These are phyloP conservation scores for Atta texana DNA, from an alignment of 1,140 invertebrate species.

Conservation along the genomic window DNA sequence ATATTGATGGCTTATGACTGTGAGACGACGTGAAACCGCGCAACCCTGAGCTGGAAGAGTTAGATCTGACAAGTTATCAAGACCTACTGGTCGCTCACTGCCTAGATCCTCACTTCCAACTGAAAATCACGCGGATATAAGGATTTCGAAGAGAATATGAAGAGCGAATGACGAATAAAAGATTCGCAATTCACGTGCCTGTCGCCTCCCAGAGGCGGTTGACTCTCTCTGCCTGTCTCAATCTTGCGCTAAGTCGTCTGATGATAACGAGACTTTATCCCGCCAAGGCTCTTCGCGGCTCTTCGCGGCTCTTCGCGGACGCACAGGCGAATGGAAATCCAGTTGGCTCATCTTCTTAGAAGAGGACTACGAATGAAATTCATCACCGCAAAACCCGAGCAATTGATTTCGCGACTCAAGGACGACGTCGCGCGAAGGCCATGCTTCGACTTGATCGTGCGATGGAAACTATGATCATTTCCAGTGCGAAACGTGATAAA, in stretches of 20 bases:
- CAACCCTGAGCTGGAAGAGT: slow-evolving; percentile 91
- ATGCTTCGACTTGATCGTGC: not conserved
- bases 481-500: slow-evolving; percentile 37
- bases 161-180: not conserved
- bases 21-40: slow-evolving; percentile 62
- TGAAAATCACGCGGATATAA: slow-evolving; percentile 63
- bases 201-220: not conserved
- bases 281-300: not conserved
- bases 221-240: slow-evolving; percentile 7
- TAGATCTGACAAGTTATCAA: slow-evolving; percentile 90
- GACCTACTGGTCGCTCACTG: slow-evolving; percentile 82
- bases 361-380: not conserved
- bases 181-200: not conserved
- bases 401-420: not conserved
- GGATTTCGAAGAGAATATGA: slow-evolving; percentile 18
- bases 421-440: not conserved
- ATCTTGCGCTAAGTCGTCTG: slow-evolving; percentile 44
- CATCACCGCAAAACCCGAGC: not conserved
- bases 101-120: slow-evolving; percentile 91
- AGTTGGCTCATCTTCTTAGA: not conserved
- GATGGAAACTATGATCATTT: slow-evolving; percentile 42
- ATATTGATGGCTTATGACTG: not conserved
- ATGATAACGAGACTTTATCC: slow-evolving; percentile 46
- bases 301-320: not conserved
- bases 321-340: not conserved